Evolutionary conservation across 2,113 vertebrate genomes (phyloP), one percentile per base, ranked within the genome.

Genomic region (Leptobrachium ailaonicum): DNA sequence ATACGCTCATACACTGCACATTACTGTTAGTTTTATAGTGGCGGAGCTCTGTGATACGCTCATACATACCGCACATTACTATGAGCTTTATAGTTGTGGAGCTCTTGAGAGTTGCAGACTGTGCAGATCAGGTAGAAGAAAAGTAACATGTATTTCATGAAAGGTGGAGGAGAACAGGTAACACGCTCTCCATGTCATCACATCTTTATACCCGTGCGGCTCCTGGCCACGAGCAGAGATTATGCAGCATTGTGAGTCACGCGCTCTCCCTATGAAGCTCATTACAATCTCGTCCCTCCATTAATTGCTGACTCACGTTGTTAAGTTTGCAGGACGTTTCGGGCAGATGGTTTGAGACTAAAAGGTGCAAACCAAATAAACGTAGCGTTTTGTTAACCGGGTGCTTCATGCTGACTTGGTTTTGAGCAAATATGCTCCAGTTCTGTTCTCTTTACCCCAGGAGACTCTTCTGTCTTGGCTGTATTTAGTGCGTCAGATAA

Each of bases 301-400:
- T 32, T 20, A 45, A 9, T 32, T 47, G 44, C 45, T 32, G 45
- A 45, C 4, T 50, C 67, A 7, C 32, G 3, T 14, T 71, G 68
- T n/a, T 20, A 47, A 50, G 20, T 32, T 20, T 50, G 41, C 44
- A 32, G 14, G 45, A 50, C 68, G 2, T 50, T 10, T 71, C 43
- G 50, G 68, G 44, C 68, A 71, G 68, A 71, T 71, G 44, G 68
- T 20, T 71, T 6, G 14, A 13, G 43, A 71, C 44, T 50, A 71
- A 71, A 32, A 71, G 68, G 68, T 71, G 44, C 68, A 71, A 50
- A 45, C 13, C 14, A 11, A 71, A 8, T 50, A 50, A 71, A 50
- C 32, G n/a, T 40, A 13, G 42, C 67, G 44, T 50, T 47, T 71
- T 71, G 12, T 47, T 10, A 45, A 47, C 8, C 68, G 2, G 13